Evolutionary conservation across 2,113 vertebrate species (phyloP), one percentile per base, ranked within the genome.

Genomic region (Chauna torquata): DNA sequence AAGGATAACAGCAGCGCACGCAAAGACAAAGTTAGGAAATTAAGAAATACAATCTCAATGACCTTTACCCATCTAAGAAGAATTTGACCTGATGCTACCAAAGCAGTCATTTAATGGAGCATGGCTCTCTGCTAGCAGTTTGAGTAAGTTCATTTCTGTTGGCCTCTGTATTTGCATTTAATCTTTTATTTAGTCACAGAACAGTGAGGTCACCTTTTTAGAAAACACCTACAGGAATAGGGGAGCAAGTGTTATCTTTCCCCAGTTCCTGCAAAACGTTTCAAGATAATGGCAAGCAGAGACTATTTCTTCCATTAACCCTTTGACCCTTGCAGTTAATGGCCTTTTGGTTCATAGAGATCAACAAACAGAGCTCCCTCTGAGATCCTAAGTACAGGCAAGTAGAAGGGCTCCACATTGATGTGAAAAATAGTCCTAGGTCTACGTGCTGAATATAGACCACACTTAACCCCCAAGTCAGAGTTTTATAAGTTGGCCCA

Each of bases 241-340:
- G 69, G 85, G 84, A 92, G 94, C 87, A 54, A 97, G 75, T 50
- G 87, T 96, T 97, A 91, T 78, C 90, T 96, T 96, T 96, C 93
- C 96, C 96, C 30, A 52, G 81, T 74, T 98, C 94, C 94, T 2
- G 16, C 38, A 91, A 96, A 97, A 97, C 0, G 0, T 34, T 85
- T 38, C 45, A 83, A 97, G 97, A 98, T 98, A 98, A 98, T 95
- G 92, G 96, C 83, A 97, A 95, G 95, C 2, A 0, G 32, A 97
- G 84, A 94, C 90, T 92, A 81, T 94, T 97, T 96, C 97, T 97
- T 98, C 98, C 98, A 98, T 98, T 98, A 98, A 98, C 97, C 97
- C 95, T 83, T 82, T 98, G 98, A 98, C 98, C 98, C 84, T 93
- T 78, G 61, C 94, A 97, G 92, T 94, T 98, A 98, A 98, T 97